Evolutionary conservation across 1,140 invertebrate genomes (phyloP), one percentile per base, ranked within the genome.

Genomic region (Tetragonula clypearis): DNA sequence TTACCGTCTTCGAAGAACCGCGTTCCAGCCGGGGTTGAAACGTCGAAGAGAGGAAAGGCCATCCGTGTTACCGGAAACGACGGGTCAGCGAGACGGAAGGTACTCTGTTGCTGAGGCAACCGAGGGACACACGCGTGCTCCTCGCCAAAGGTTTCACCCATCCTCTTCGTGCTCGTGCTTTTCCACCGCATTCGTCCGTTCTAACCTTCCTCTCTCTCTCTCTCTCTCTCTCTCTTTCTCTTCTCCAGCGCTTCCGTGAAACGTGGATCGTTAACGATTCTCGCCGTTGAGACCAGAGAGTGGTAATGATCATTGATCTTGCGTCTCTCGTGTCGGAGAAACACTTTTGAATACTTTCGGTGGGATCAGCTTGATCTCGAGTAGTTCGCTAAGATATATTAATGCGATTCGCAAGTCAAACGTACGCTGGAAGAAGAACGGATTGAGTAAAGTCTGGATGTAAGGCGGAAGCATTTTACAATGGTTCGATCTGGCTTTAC

Each of bases 81-180:
- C 89, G 86, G 90, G 91, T 91, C 91, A 92, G 89, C 89, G 88
- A 92, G 90, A 92, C 88, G 89, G 90, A 93, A 92, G 90, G 87
- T 92, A 90, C 91, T 92, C 91, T 92, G 92, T 93, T 93, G 91
- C 92, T 93, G 91, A 90, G 92, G 92, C 91, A 92, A 93, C 91
- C 78, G 66, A 19, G 87, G 76, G 91, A 92, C 86, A 92, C 86
- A 86, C 87, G 86, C 85, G 88, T 84, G 58, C 21, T 55, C 23
- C 73, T 65, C 84, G 79, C 74, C 62, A 75, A 85, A 62, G 21
- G 56, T 82, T 84, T 71, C 72, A 26, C 84, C 79, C 79, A 82
- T 83, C 78, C 88, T 90, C 79, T 76, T 35, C 53, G 60, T 8
- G 8, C 41, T 49, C 8, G 41, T 49, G 41, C 69, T 85, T 35